These are phyloP conservation scores for Cyprinodon diabolis DNA, from an alignment of 2,797 vertebrate species.

Conservation along the genomic window DNA sequence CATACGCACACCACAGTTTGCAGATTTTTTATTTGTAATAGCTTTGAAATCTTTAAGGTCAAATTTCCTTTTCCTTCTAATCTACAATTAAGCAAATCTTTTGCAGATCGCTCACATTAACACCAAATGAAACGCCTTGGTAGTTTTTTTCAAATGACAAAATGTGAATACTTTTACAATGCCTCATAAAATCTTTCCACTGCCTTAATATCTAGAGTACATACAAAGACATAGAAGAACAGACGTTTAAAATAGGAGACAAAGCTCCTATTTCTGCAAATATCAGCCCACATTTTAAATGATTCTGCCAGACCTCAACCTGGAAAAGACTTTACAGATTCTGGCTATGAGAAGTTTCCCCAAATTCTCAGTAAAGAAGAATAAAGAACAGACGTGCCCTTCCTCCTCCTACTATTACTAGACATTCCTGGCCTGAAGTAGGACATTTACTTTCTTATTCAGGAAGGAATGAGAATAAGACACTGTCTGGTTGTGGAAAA, in stretches of 20 bases:
- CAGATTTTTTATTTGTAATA: no score
- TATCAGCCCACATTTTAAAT: conserved; percentile 55
- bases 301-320: conserved; percentile 69
- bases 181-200: conserved; percentile 15
- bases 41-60: no score
- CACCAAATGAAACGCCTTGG: background rate
- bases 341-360: conserved; percentile 51
- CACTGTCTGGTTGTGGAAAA: conserved; percentile 23
- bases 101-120: background rate
- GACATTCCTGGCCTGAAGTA: conserved; percentile 35
- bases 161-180: background rate
- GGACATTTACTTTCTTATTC: conserved; percentile 28
- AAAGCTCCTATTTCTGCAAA: conserved; percentile 63
- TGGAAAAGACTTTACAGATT: conserved; percentile 64
- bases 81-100: background rate
- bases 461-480: conserved; percentile 36
- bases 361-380: conserved; percentile 42
- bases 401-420: conserved; percentile 29
- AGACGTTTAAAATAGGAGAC: conserved; percentile 31
- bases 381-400: conserved; percentile 35
- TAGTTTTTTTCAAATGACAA: background rate
- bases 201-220: conserved; percentile 14
- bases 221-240: conserved; percentile 22
- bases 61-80: background rate
- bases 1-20: no score